These are phyloP conservation scores for Lepidurus apus DNA, from an alignment of 1,140 invertebrate genomes.

Conservation along the genomic window DNA sequence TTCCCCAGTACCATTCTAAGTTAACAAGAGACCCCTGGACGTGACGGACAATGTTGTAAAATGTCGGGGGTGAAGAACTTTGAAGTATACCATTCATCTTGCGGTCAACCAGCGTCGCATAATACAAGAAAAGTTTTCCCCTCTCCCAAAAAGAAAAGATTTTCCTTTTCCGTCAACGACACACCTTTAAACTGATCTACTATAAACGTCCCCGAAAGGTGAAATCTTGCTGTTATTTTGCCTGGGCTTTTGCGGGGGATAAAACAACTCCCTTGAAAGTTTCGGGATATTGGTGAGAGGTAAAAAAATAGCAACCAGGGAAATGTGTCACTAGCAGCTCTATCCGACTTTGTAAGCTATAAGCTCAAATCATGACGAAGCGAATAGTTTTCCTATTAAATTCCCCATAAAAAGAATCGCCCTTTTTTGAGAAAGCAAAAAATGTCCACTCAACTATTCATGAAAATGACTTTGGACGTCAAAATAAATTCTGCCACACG, in stretches of 20 bases:
- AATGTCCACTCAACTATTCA: neutral
- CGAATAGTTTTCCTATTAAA: neutral
- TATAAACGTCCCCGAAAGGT: neutral
- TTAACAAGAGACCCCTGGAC: neutral
- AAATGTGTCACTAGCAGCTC: conserved; percentile 7
- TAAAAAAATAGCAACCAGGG: neutral
- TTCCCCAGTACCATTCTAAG: no score
- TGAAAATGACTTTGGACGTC: neutral
- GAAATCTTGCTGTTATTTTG: neutral
- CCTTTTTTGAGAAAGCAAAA: neutral
- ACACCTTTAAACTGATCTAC: no score
- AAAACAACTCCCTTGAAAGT: neutral
- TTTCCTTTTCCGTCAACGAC: no score
- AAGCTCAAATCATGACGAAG: neutral
- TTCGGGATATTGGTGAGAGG: neutral
- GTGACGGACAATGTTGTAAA: neutral
- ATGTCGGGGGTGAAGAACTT: neutral
- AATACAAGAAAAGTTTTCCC: neutral
- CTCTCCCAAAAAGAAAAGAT: no score
- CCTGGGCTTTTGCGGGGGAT: neutral
- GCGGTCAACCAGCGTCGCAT: neutral
- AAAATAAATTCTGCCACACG: neutral
- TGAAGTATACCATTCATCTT: neutral
- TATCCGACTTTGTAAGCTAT: neutral
- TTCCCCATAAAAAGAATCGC: neutral